Base-by-base conservation (phyloP, 1,140 invertebrate species). In the Gonatopus flavifemur region DNA sequence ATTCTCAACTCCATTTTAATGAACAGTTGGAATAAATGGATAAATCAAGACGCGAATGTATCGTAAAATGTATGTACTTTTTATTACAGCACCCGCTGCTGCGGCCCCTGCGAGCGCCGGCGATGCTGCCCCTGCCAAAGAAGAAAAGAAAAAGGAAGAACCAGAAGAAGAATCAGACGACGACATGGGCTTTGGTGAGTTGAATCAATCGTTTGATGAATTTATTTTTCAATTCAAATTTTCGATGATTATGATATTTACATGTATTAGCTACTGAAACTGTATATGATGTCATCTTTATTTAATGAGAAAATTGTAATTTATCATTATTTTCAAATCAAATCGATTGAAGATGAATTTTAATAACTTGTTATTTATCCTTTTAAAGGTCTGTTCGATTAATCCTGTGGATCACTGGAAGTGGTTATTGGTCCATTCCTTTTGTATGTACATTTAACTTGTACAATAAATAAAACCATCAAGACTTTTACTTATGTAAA, bases 151-250 rank as follows among this genome's bases (percentile, higher is more conserved):
- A 80, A 91, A 96, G 74, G 85, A 89, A 68, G 89, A 90, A 82
- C 79, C 83, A 20, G 87, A 88, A 55, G 85, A 88, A 70, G 91
- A 92, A 77, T 88, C 87, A 40, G 94, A 96, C 71, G 93, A 95
- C 67, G 94, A 96, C 74, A 96, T 97, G 93, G 94, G 93, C 72
- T 96, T 98, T 77, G 91, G 89, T 88, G 79, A 80, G 80, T 75
- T 51, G 55, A 55, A 47, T 43, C 31, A 45, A 20, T 33, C 41
- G 51, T n/a, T 64, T 49, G 37, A 40, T 54, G 48, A 40, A 54
- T 46, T 56, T 22, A 43, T 49, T 46, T 45, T 55, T 40, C 1
- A 40, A 25, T 40, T 40, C 12, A 46, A n/a, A 49, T 24, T 55
- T 52, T 52, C 64, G 57, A 63, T 78, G 70, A 78, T 78, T 76